Conservation (phyloP, 2,888 invertebrate species). For the Stenolophus ochropezus region DNA sequence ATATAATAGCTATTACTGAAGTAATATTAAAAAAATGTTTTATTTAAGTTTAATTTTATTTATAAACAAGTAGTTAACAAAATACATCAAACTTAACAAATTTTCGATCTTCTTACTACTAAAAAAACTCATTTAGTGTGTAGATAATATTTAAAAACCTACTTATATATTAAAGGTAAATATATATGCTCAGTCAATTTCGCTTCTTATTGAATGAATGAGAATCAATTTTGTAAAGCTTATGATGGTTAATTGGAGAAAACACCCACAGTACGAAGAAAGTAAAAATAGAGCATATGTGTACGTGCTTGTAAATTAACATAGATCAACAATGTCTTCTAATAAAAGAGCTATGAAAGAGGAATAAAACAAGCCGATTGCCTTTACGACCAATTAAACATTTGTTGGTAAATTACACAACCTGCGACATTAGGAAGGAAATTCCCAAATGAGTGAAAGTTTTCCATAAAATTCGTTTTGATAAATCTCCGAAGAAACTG, state of each 20-base stretch:
- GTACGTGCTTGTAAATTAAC: not conserved
- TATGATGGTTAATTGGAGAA: conserved; percentile 7
- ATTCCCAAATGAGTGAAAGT: conserved; percentile 39
- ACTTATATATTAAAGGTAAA: too few species aligned
- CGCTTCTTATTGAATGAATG: not conserved
- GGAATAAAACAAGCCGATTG: conserved; percentile 5
- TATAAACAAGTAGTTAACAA: too few species aligned
- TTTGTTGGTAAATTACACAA: conserved; percentile 36
- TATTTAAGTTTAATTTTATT: too few species aligned
- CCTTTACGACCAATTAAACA: not conserved
- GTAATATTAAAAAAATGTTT: too few species aligned
- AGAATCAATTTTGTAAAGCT: not conserved
- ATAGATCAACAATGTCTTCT: not conserved
- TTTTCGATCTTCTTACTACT: too few species aligned
- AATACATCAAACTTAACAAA: too few species aligned
- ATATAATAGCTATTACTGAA: too few species aligned
- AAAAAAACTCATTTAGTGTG: too few species aligned
- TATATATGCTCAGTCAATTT: not conserved
- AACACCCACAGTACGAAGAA: not conserved
- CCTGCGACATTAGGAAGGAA: not conserved
- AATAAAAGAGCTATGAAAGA: conserved; percentile 11
- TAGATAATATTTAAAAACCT: too few species aligned
- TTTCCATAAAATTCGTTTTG: conserved; percentile 18
- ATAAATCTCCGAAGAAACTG: not conserved
- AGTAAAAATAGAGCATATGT: conserved; percentile 12